Evolutionary conservation across 2,797 vertebrate genomes (phyloP), one percentile per base, ranked within the genome.

Genomic region (Anguilla anguilla): DNA sequence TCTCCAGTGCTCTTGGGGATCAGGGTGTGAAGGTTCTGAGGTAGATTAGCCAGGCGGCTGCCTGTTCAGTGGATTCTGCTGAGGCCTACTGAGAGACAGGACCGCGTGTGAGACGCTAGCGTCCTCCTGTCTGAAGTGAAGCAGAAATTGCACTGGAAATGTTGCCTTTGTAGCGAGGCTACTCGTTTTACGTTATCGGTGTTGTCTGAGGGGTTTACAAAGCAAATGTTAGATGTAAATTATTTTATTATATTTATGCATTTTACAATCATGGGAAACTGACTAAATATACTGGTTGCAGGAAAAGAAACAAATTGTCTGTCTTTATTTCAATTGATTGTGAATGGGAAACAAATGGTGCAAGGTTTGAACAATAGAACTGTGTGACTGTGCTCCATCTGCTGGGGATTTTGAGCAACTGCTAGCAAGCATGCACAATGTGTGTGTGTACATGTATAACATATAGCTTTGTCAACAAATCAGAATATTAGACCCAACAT

Each of bases 241-340:
- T 91, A 92, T 95, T 94, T 95, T 94, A 93, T 92, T 90, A 93
- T 94, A 93, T 95, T 95, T 94, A 93, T 95, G 93, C 93, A 92
- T 95, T 96, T 95, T 95, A 89, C 92, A 93, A 92, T 92, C 90
- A 88, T 91, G 84, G 69, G 59, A 89, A 79, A 89, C 90, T 93
- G 90, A 91, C 92, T 91, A 88, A 93, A 90, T 89, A 86, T 83
- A 90, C 86, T 35, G 35, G 35, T 43, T 74, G 83, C 84, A 89
- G 93, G 22, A 85, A 93, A 88, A 92, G 90, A 87, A 92, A 43
- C 10, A 5, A 17, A 13, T 39, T n/a, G 79, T 82, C 11, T 82
- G 79, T 82, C 79, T 82, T 82, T 82, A 82, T 82, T 82, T 82
- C 89, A 19, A 35, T 43, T 35, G 35, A 74, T 5, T 79, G 5